Conservation (phyloP, 2,113 vertebrate genomes). For the Calypte anna region DNA sequence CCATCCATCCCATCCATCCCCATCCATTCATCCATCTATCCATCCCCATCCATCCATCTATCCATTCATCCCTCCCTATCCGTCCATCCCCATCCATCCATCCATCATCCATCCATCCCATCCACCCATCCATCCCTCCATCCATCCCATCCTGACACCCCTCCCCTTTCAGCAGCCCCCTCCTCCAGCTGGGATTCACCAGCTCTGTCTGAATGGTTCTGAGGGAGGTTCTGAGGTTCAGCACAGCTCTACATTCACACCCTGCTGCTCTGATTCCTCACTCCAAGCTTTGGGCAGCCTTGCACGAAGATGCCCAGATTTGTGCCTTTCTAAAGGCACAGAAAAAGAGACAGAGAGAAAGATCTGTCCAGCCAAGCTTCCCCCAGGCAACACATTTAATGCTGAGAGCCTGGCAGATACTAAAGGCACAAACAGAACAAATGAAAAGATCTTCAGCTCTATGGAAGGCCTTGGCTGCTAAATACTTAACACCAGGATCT, state of each 20-base stretch:
- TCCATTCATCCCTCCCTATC: too few relatives aligned
- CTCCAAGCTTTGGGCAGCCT: not conserved
- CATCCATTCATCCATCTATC: not conserved
- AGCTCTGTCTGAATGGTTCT: not conserved
- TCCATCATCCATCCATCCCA: not conserved
- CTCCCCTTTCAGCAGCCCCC: not conserved
- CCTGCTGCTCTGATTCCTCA: not conserved
- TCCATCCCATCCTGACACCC: not conserved
- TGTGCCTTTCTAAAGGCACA: not conserved
- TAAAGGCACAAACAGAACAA: constrained; percentile 39
- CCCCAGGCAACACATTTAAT: constrained; percentile 3
- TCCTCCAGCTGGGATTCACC: not conserved
- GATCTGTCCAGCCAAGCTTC: constrained; percentile 15
- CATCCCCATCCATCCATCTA: too few relatives aligned
- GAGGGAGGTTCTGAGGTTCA: not conserved
- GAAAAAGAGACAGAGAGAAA: not conserved
- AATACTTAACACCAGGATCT: constrained; percentile 29
- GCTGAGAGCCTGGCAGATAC: constrained; percentile 6
- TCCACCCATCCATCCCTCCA: too few relatives aligned
- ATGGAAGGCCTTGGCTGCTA: not conserved
- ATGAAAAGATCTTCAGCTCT: constrained; percentile 18
- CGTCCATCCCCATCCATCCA: too few relatives aligned
- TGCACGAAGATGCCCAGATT: not conserved
- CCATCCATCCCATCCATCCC: too few relatives aligned
- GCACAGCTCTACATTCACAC: accelerated